phyloP scores from a whole-genome alignment of 1,140 invertebrate genomes.

The Orius insidiosus region DNA sequence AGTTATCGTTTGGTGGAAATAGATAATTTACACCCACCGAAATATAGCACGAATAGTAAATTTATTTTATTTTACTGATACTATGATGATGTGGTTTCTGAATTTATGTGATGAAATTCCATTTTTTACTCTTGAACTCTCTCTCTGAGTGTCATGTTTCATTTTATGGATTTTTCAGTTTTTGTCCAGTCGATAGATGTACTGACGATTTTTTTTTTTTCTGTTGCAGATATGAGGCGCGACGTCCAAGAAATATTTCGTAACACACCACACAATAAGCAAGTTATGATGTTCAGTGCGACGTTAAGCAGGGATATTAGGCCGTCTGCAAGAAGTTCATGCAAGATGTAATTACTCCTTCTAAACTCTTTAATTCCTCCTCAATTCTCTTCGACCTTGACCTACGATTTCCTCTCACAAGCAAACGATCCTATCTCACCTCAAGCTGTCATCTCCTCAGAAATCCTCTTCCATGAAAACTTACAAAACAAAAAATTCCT shows the following conservation, averaged over 20 bases:
- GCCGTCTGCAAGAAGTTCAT: slow-evolving; percentile 99
- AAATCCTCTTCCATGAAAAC: no score
- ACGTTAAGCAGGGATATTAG: slow-evolving; percentile 98
- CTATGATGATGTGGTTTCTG: neutral
- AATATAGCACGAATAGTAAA: no score
- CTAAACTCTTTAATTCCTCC: neutral
- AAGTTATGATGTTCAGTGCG: slow-evolving; percentile 99
- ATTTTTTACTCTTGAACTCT: neutral
- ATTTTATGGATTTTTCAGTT: slow-evolving; percentile 4
- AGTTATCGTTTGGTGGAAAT: no score
- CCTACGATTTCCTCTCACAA: neutral
- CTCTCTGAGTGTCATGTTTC: slow-evolving; percentile 1
- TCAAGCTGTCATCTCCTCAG: no score
- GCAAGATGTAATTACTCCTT: slow-evolving; percentile 83
- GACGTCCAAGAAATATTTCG: slow-evolving; percentile 99
- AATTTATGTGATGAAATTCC: neutral
- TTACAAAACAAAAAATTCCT: no score
- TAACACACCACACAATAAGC: slow-evolving; percentile 95
- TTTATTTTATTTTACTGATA: no score
- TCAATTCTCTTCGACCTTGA: neutral
- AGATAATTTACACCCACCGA: no score
- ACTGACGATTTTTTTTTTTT: neutral
- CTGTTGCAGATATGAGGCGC: slow-evolving; percentile 77
- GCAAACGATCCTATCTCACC: no score
- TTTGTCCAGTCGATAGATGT: neutral